These are phyloP conservation scores for Pyralis farinalis DNA, from an alignment of 2,888 invertebrate genomes.

Conservation along the genomic window DNA sequence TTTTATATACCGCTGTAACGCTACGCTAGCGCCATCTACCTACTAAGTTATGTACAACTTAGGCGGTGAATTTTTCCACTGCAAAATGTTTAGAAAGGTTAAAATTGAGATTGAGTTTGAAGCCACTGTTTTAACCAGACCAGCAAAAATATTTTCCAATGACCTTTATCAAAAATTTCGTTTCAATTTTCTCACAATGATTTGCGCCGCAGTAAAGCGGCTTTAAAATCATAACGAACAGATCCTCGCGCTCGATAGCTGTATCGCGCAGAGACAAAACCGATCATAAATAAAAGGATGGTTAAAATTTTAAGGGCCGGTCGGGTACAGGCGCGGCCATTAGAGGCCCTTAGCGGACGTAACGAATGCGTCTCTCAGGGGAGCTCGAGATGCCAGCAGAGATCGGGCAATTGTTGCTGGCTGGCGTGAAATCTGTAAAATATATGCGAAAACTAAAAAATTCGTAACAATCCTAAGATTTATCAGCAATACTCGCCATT, in stretches of 20 bases:
- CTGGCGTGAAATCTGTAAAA: conserved; percentile 55
- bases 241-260: conserved; percentile 55
- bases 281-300: conserved; percentile 69
- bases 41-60: too few relatives aligned
- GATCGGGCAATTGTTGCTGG: conserved; percentile 62
- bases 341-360: conserved; percentile 70
- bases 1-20: too few relatives aligned
- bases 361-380: conserved; percentile 50
- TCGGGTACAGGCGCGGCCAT: conserved; percentile 56
- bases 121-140: too few relatives aligned
- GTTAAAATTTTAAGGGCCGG: conserved; percentile 75
- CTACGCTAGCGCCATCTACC: too few relatives aligned
- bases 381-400: conserved; percentile 52
- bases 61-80: too few relatives aligned
- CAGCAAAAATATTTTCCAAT: too few relatives aligned
- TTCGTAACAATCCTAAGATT: too few relatives aligned
- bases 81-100: too few relatives aligned
- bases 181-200: conserved; percentile 6
- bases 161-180: too few relatives aligned
- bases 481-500: too few relatives aligned
- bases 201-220: conserved; percentile 17
- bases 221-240: conserved; percentile 57
- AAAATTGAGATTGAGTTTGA: too few relatives aligned
- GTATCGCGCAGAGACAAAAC: conserved; percentile 52
- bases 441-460: too few relatives aligned